Evolutionary conservation across 2,888 invertebrate species (phyloP).

Genomic region (Euclidia mi): DNA sequence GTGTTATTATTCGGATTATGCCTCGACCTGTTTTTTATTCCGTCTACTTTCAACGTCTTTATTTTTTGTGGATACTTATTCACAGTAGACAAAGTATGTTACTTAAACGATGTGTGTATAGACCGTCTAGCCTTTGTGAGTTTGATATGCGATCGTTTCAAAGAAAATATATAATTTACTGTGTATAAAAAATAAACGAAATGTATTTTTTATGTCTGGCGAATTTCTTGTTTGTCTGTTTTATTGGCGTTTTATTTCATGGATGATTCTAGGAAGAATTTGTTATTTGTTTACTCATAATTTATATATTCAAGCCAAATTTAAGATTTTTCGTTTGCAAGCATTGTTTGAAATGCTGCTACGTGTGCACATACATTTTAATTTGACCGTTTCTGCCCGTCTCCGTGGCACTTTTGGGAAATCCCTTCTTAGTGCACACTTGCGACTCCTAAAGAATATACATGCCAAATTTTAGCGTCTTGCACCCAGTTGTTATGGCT

Average conservation of each 20-base stretch:
- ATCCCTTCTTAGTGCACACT: too few relatives aligned
- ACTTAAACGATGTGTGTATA: slow-evolving; percentile 11
- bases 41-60: slow-evolving; percentile 30
- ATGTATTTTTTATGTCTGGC: neutral
- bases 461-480: too few relatives aligned
- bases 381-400: too few relatives aligned
- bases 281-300: too few relatives aligned
- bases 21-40: slow-evolving; percentile 35
- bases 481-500: too few relatives aligned
- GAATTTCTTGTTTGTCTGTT: neutral
- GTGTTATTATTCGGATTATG: slow-evolving; percentile 57
- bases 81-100: slow-evolving; percentile 12
- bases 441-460: too few relatives aligned
- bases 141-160: neutral
- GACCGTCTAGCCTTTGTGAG: slow-evolving; percentile 7
- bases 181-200: neutral
- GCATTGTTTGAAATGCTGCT: too few relatives aligned
- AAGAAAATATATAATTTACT: neutral
- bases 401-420: too few relatives aligned
- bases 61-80: slow-evolving; percentile 22
- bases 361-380: too few relatives aligned
- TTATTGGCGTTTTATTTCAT: neutral
- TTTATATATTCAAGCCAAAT: too few relatives aligned
- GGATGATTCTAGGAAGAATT: neutral
- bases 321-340: too few relatives aligned